phyloP scores from a whole-genome alignment of 2,113 vertebrate species.

The Podocnemis expansa region DNA sequence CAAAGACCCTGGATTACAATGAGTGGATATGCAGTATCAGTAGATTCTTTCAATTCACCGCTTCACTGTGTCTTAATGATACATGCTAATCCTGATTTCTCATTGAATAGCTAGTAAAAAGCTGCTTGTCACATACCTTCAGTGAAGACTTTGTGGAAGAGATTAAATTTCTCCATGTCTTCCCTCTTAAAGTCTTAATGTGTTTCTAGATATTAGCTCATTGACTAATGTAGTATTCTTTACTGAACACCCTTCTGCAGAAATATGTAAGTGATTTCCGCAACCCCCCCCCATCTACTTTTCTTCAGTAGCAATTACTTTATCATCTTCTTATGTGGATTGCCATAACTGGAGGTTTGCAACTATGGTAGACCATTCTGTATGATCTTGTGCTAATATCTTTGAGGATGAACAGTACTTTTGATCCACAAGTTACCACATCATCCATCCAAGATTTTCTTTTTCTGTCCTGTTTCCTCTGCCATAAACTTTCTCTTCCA shows the following conservation, averaged over 20 bases:
- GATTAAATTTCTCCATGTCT: background rate
- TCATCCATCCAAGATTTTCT: background rate
- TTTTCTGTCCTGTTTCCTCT: background rate
- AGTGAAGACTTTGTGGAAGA: slow-evolving; percentile 43
- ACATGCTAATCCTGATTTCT: slow-evolving; percentile 73
- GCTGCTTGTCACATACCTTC: slow-evolving; percentile 52
- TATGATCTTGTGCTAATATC: background rate
- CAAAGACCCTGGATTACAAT: slow-evolving; percentile 71
- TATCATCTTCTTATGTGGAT: background rate
- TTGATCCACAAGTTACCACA: background rate
- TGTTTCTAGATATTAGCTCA: background rate
- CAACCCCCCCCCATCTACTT: background rate
- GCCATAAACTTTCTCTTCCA: background rate
- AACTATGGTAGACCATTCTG: background rate
- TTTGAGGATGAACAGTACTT: background rate
- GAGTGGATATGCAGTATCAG: slow-evolving; percentile 60
- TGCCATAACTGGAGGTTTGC: background rate
- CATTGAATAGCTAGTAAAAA: slow-evolving; percentile 46
- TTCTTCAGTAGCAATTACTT: background rate
- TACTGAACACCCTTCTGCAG: background rate
- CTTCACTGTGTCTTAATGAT: slow-evolving; percentile 58
- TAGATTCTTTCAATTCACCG: slow-evolving; percentile 40
- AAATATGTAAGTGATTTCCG: background rate
- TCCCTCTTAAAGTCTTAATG: background rate
- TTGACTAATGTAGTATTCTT: background rate